A percentile compares a stretch with the other conserved stretches of the same genome.
These are phyloP conservation scores for Tridacna gigas DNA, from an alignment of 2,888 invertebrate species.

Conservation along the genomic window DNA sequence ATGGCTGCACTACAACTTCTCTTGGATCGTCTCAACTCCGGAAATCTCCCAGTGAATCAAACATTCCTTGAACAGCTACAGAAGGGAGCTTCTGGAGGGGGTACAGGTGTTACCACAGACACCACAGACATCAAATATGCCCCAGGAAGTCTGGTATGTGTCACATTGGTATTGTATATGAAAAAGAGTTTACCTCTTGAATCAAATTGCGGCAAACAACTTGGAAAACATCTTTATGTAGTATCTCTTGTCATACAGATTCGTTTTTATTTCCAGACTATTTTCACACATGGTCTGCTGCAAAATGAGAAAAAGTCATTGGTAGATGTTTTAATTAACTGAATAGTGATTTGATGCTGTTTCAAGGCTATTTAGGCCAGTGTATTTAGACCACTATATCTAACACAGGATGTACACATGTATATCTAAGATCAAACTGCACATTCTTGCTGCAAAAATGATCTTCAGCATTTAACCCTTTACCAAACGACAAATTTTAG, in stretches of 20 bases:
- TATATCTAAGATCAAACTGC: too few relatives aligned
- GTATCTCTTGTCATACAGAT: neutral
- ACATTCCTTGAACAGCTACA: constrained; percentile 74
- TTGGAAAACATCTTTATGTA: neutral
- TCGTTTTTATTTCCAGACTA: neutral
- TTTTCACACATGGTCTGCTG: neutral
- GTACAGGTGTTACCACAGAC: constrained; percentile 27
- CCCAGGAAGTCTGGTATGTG: constrained; percentile 15
- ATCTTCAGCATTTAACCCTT: too few relatives aligned
- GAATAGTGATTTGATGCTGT: too few relatives aligned
- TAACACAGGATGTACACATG: too few relatives aligned
- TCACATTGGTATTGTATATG: neutral
- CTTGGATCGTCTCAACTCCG: constrained; percentile 80
- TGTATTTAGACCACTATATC: too few relatives aligned
- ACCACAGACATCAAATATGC: constrained; percentile 29
- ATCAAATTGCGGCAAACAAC: neutral
- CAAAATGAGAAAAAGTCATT: neutral
- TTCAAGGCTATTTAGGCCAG: too few relatives aligned
- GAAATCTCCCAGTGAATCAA: constrained; percentile 79
- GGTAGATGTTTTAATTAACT: too few relatives aligned
- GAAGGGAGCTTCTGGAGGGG: constrained; percentile 64
- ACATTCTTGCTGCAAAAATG: too few relatives aligned
- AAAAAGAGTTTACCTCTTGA: neutral
- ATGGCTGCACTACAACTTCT: constrained; percentile 80
- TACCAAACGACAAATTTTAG: too few relatives aligned